Percentiles rank a stretch among this genome's conserved stretches.
These are phyloP conservation scores for Tetragnatha montana DNA, from an alignment of 2,888 invertebrate species.

Conservation along the genomic window DNA sequence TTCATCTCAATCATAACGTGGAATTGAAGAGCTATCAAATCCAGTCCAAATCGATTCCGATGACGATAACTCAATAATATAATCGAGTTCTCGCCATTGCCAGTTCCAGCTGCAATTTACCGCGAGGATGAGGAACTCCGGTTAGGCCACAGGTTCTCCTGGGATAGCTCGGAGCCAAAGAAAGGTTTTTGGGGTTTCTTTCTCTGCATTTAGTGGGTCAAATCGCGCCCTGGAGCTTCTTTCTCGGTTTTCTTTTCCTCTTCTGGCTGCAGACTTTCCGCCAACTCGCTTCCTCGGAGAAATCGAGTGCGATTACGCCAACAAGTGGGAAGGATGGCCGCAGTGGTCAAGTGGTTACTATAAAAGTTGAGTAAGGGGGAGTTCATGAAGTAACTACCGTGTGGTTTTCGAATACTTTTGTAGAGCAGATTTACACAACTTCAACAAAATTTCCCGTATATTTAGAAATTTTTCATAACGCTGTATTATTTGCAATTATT, in stretches of 20 bases:
- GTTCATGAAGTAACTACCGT: no score
- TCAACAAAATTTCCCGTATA: no score
- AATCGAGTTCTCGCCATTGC: background rate
- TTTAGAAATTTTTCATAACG: no score
- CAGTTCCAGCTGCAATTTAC: slow-evolving; percentile 22
- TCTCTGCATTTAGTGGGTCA: slow-evolving; percentile 49
- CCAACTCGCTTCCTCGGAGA: slow-evolving; percentile 25
- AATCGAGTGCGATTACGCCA: background rate
- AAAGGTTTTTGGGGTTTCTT: slow-evolving; percentile 56
- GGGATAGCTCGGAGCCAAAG: slow-evolving; percentile 37
- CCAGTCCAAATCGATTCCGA: background rate
- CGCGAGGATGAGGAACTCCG: slow-evolving; percentile 8
- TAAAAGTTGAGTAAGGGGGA: background rate
- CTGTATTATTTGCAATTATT: no score
- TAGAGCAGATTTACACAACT: no score
- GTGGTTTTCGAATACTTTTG: no score
- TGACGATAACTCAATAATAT: slow-evolving; percentile 1
- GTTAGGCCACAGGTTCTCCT: slow-evolving; percentile 49
- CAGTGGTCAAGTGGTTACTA: background rate
- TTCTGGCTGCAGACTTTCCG: background rate
- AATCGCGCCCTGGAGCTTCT: slow-evolving; percentile 51
- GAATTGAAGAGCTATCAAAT: background rate
- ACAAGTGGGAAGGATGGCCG: background rate
- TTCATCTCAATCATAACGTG: background rate
- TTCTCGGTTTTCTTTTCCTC: slow-evolving; percentile 15